phyloP scores from a whole-genome alignment of 2,888 invertebrate species.

The Iphiclides podalirius region DNA sequence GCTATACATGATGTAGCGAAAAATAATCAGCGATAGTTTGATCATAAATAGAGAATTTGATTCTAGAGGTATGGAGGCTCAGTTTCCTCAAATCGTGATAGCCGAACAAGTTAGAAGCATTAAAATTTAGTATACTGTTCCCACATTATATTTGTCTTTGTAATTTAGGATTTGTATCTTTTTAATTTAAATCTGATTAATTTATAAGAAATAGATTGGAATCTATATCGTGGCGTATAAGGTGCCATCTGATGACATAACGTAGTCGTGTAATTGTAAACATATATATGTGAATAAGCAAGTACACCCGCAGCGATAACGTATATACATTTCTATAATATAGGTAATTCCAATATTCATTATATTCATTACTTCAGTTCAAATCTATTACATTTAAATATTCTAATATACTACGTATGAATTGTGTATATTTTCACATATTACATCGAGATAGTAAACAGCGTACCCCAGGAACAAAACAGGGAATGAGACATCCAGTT shows the following conservation, averaged over 20 bases:
- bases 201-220: neutral
- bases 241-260: neutral
- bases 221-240: neutral
- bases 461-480: neutral
- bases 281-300: neutral
- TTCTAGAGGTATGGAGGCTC: too few species aligned
- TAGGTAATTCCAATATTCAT: constrained; percentile 13
- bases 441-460: neutral
- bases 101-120: too few species aligned
- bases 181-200: neutral
- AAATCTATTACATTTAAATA: neutral
- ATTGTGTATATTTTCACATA: neutral
- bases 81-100: too few species aligned
- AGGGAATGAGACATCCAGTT: neutral
- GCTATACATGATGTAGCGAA: neutral
- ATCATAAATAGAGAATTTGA: too few species aligned
- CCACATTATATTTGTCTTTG: too few species aligned
- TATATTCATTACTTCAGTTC: constrained; percentile 12
- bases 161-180: too few species aligned
- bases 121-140: too few species aligned
- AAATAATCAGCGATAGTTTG: too few species aligned
- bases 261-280: neutral
- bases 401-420: constrained; percentile 1
- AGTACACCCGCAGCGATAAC: constrained; percentile 1
- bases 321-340: constrained; percentile 15